A percentile compares a stretch with the other conserved stretches of the same genome.
phyloP scores from a whole-genome alignment of 2,888 invertebrate species.

The Drosophila affinis region DNA sequence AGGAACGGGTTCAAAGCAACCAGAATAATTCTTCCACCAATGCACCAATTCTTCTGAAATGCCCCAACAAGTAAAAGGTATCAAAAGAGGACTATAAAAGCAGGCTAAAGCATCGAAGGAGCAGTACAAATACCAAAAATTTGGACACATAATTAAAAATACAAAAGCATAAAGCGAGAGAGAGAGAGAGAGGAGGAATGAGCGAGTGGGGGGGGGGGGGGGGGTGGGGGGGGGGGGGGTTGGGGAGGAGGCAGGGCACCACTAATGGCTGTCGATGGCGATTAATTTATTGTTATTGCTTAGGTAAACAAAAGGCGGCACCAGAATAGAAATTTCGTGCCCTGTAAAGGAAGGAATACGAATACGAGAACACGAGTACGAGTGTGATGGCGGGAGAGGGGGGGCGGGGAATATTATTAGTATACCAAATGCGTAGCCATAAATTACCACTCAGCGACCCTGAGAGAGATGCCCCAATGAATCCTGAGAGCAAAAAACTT shows the following conservation, averaged over 20 bases:
- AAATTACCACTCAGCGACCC: constrained; percentile 71
- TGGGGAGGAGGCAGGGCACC: constrained; percentile 50
- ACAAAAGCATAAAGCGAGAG: constrained; percentile 68
- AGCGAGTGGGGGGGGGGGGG: neutral
- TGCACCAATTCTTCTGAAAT: no score
- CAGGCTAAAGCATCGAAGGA: constrained; percentile 21
- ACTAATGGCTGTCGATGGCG: constrained; percentile 66
- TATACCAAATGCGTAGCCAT: constrained; percentile 78
- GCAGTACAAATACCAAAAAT: constrained; percentile 36
- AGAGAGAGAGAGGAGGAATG: constrained; percentile 40
- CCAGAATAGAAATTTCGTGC: constrained; percentile 55
- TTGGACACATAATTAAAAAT: constrained; percentile 79
- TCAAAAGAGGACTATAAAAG: neutral
- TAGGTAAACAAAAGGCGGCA: constrained; percentile 71
- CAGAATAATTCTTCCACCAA: no score
- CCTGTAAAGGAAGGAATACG: neutral
- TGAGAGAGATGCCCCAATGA: constrained; percentile 56
- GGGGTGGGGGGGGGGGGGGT: no score
- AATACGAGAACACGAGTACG: neutral
- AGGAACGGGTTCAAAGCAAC: no score
- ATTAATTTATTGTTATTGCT: constrained; percentile 80
- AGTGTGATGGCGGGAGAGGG: neutral
- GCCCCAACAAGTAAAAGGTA: neutral
- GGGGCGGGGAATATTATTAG: constrained; percentile 60
- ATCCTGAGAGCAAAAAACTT: constrained; percentile 54